Percentiles rank a stretch among this genome's conserved stretches.
Evolutionary conservation across 2,113 vertebrate genomes (phyloP).

Genomic region (Hypocryptadius cinnamomeus): DNA sequence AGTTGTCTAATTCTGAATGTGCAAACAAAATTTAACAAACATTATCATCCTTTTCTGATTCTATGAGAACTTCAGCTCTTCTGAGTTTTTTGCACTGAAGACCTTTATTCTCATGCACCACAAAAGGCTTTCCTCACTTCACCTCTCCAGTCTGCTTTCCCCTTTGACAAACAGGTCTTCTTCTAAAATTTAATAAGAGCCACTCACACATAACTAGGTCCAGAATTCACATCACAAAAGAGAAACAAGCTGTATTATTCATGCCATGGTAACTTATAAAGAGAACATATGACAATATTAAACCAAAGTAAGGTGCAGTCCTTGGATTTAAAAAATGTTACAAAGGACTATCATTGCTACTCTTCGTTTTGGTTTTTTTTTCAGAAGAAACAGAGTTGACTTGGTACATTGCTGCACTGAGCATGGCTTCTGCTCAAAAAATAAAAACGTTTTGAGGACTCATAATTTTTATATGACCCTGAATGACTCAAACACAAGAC

Average conservation of each 20-base stretch:
- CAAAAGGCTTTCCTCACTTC: not conserved
- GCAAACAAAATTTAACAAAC: not conserved
- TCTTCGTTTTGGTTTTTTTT: not conserved
- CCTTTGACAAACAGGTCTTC: not conserved
- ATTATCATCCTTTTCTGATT: not conserved
- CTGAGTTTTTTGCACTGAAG: not conserved
- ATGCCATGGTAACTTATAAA: not conserved
- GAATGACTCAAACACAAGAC: not conserved
- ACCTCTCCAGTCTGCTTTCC: not conserved
- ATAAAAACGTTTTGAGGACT: not conserved
- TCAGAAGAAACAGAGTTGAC: not conserved
- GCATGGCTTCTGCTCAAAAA: not conserved
- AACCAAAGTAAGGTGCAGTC: not conserved
- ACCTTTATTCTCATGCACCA: not conserved
- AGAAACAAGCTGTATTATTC: not conserved
- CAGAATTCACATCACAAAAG: not conserved
- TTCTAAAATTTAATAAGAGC: not conserved
- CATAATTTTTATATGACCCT: not conserved
- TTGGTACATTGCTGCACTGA: not conserved
- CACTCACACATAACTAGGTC: not conserved
- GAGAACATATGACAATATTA: not conserved
- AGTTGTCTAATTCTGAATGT: not conserved
- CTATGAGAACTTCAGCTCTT: not conserved
- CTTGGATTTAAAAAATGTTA: not conserved
- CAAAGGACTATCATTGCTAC: not conserved